Evolutionary conservation across 2,888 invertebrate species (phyloP).

Genomic region (Acleris emargana): DNA sequence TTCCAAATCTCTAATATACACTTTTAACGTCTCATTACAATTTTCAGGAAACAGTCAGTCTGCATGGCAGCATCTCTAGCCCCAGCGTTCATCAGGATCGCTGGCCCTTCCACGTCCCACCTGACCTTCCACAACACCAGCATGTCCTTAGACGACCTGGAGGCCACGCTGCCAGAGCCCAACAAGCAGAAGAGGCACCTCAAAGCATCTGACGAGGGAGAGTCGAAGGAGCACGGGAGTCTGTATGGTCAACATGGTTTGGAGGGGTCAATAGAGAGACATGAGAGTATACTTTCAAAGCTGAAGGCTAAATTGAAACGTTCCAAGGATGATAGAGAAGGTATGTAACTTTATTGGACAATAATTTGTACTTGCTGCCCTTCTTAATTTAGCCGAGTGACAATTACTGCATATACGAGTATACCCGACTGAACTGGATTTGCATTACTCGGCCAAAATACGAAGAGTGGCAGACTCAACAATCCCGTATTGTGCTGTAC

Average conservation of each 20-base stretch:
- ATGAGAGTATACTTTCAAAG: slow-evolving; percentile 3
- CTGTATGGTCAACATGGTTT: not conserved
- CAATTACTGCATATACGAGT: too few relatives aligned
- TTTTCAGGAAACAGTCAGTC: slow-evolving; percentile 81
- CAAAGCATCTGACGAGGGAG: not conserved
- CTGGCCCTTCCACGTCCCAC: slow-evolving; percentile 86
- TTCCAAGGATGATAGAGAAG: not conserved
- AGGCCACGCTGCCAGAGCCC: slow-evolving; percentile 25
- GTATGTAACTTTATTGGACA: too few relatives aligned
- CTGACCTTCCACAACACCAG: slow-evolving; percentile 70
- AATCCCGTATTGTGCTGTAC: too few relatives aligned
- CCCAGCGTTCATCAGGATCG: slow-evolving; percentile 89
- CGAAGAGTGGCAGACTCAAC: too few relatives aligned
- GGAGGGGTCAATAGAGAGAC: not conserved
- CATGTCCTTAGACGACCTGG: slow-evolving; percentile 55
- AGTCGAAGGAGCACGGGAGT: not conserved
- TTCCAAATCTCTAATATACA: too few relatives aligned
- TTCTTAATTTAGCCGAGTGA: too few relatives aligned
- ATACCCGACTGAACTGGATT: too few relatives aligned
- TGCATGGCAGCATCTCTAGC: slow-evolving; percentile 87
- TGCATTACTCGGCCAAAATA: too few relatives aligned
- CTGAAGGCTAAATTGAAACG: slow-evolving; percentile 7
- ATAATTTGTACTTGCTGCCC: too few relatives aligned
- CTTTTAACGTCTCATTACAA: not conserved
- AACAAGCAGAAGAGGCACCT: slow-evolving; percentile 37